phyloP scores from a whole-genome alignment of 2,888 invertebrate species.

The Drosophila dives region DNA sequence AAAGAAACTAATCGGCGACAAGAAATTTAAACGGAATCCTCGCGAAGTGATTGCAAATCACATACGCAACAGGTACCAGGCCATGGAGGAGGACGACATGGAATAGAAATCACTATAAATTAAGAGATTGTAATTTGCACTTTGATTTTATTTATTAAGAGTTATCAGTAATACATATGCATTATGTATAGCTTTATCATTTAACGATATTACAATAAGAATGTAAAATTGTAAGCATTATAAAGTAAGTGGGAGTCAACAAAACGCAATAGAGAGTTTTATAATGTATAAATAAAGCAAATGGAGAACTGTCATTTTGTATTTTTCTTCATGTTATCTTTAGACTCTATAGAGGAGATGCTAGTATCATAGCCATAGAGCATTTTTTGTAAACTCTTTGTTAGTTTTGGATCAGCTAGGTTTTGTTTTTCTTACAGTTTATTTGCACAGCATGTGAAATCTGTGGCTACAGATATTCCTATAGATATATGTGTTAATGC shows the following conservation, averaged over 20 bases:
- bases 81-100: slow-evolving; percentile 48
- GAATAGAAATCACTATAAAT: slow-evolving; percentile 8
- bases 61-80: slow-evolving; percentile 80
- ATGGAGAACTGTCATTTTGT: slow-evolving; percentile 40
- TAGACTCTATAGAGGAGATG: slow-evolving; percentile 36
- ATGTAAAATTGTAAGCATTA: slow-evolving; percentile 64
- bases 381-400: slow-evolving; percentile 24
- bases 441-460: slow-evolving; percentile 26
- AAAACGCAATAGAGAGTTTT: slow-evolving; percentile 45
- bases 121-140: slow-evolving; percentile 31
- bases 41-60: slow-evolving; percentile 79
- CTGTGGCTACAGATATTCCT: slow-evolving; percentile 24
- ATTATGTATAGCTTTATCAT: slow-evolving; percentile 66
- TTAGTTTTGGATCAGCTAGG: slow-evolving; percentile 61
- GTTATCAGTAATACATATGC: slow-evolving; percentile 77
- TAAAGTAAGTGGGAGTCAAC: slow-evolving; percentile 49
- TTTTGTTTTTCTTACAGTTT: slow-evolving; percentile 71
- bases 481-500: slow-evolving; percentile 40
- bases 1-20: slow-evolving; percentile 78
- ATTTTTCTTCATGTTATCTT: slow-evolving; percentile 34
- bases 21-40: slow-evolving; percentile 82
- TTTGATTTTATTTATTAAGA: slow-evolving; percentile 73
- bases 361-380: slow-evolving; percentile 49
- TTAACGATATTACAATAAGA: slow-evolving; percentile 71
- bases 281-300: slow-evolving; percentile 38